phyloP scores from a whole-genome alignment of 2,888 invertebrate genomes.

The Calliopum simillimum region DNA sequence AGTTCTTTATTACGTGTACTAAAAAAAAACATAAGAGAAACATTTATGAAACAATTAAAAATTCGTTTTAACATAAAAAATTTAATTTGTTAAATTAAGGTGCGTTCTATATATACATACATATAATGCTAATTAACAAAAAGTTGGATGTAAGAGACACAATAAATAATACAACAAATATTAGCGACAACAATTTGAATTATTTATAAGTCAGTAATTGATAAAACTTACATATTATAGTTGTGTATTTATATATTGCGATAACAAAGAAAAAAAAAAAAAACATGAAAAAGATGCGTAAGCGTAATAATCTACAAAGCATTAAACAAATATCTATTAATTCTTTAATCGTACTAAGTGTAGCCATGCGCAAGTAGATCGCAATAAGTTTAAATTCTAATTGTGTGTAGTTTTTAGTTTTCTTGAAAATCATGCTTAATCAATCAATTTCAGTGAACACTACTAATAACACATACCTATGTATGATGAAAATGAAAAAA shows the following conservation, averaged over 20 bases:
- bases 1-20: not conserved
- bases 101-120: not conserved
- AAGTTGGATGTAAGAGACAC: not conserved
- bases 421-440: constrained; percentile 14
- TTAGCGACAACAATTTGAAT: constrained; percentile 12
- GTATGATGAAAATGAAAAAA: constrained; percentile 4
- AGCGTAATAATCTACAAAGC: too few species aligned
- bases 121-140: constrained; percentile 2
- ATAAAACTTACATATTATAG: constrained; percentile 8
- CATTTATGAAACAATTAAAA: not conserved
- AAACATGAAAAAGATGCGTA: not conserved
- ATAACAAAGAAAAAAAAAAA: not conserved
- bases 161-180: not conserved
- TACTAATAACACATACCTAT: not conserved
- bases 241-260: constrained; percentile 7
- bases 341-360: constrained; percentile 5
- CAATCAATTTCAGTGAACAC: not conserved
- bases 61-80: not conserved
- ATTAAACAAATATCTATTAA: not conserved
- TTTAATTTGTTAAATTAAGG: not conserved
- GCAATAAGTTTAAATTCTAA: constrained; percentile 5
- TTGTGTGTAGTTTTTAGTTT: constrained; percentile 13
- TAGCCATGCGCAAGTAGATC: constrained; percentile 9
- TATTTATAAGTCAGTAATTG: constrained; percentile 14
- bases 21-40: too few species aligned